Base-by-base conservation (phyloP, 1,140 invertebrate genomes). In the Trypoxylus dichotomus region DNA sequence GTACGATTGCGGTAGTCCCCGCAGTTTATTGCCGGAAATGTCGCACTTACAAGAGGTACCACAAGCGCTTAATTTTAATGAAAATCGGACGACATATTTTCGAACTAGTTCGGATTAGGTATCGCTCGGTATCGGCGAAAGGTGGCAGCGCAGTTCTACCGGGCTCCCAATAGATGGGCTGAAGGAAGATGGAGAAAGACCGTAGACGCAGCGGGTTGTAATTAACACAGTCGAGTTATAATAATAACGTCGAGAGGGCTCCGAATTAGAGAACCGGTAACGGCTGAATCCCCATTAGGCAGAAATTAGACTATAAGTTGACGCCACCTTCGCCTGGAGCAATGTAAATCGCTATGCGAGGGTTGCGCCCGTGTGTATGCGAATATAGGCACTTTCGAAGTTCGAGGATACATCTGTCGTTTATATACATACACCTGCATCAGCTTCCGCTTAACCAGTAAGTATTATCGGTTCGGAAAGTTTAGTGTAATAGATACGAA, bases 191-290 rank as follows among this genome's bases (percentile, higher is more conserved):
- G 15, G 47, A 58, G 15, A 58, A 19, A n/a, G 21, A n/a, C n/a
- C n/a, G n/a, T n/a, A n/a, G n/a, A 21, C 47, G 60, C 19, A 24
- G 19, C 60, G 6, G 60, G 77, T 78, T 78, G 79, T 79, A 83
- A 83, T 83, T 83, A 83, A 83, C 80, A 81, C 80, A 78, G 79
- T 81, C 80, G 71, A 80, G 78, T 83, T 81, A 79, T 79, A 83
- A 83, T 79, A 83, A 81, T 83, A 83, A 81, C 79, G 79, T 76
- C 43, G n/a, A 76, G 76, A 54, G 78, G 77, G 76, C 68, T 74
- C 78, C 42, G 60, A 81, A 82, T 82, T 81, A 80, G 79, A 79
- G 79, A 71, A 37, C 32, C 74, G 42, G 78, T 79, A 82, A 81
- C 79, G 77, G 76, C 75, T 78, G 74, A 75, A 3, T 78, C 78